phyloP scores from a whole-genome alignment of 2,797 vertebrate species.

The Parauchenoglanis punctatus region DNA sequence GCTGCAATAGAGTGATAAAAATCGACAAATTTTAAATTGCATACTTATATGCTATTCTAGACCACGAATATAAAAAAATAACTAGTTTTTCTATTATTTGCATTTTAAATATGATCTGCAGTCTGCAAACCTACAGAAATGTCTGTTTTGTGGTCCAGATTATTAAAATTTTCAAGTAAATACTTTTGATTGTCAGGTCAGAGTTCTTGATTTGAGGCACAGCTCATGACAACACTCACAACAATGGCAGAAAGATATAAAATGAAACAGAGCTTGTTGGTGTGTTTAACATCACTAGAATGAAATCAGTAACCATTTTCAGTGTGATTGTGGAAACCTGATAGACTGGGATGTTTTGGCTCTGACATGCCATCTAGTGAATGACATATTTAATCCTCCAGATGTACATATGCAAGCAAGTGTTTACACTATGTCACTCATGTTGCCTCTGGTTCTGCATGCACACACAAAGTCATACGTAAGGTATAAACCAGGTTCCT shows the following conservation, averaged over 20 bases:
- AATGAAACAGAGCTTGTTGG: background rate
- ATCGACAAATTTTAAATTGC: background rate
- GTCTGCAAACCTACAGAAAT: background rate
- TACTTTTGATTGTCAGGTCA: background rate
- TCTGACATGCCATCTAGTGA: background rate
- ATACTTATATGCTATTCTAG: background rate
- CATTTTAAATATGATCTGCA: background rate
- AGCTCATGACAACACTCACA: background rate
- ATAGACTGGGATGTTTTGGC: background rate
- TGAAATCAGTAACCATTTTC: background rate
- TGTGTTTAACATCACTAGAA: background rate
- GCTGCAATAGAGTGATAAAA: background rate
- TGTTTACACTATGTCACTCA: background rate
- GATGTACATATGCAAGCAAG: background rate
- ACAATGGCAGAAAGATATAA: background rate
- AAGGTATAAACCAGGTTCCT: background rate
- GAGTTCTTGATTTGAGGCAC: background rate
- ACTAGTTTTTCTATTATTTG: background rate
- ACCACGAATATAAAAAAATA: background rate
- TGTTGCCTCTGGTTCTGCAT: background rate
- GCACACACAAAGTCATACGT: background rate
- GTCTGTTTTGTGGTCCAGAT: background rate
- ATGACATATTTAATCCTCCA: background rate
- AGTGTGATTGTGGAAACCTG: background rate
- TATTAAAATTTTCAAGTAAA: background rate